Percentiles rank a stretch among this genome's conserved stretches.
Evolutionary conservation across 2,888 invertebrate species (phyloP).

Genomic region (Agrotis clavis): DNA sequence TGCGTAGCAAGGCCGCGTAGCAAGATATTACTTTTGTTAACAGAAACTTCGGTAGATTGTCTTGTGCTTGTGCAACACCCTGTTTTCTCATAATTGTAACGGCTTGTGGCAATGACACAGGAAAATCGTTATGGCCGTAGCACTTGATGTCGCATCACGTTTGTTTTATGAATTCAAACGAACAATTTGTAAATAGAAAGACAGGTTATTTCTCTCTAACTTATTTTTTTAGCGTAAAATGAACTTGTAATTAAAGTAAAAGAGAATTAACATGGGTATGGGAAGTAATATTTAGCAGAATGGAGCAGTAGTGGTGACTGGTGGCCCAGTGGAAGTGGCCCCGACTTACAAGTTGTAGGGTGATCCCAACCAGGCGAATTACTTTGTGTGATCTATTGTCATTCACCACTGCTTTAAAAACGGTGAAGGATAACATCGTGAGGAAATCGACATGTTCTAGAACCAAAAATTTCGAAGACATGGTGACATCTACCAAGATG

Average conservation of each 20-base stretch:
- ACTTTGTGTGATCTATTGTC: not conserved
- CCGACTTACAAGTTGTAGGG: not conserved
- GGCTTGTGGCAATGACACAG: conserved; percentile 14
- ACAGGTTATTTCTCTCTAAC: not conserved
- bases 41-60: not conserved
- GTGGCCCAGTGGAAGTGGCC: no score
- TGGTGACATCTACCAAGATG: not conserved
- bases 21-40: not conserved
- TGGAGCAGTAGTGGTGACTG: no score
- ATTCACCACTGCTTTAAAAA: not conserved
- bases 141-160: conserved; percentile 33
- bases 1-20: not conserved
- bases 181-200: conserved; percentile 8
- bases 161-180: conserved; percentile 10
- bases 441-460: no score
- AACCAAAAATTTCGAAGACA: not conserved
- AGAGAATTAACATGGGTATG: no score
- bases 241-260: no score
- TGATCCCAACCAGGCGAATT: not conserved
- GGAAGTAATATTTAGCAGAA: no score
- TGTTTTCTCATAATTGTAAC: conserved; percentile 7
- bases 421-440: not conserved
- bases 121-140: conserved; percentile 6
- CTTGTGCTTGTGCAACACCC: conserved; percentile 5
- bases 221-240: not conserved